These are phyloP conservation scores for Tenthredo scrophulariae DNA, from an alignment of 2,888 invertebrate genomes.

Conservation along the genomic window DNA sequence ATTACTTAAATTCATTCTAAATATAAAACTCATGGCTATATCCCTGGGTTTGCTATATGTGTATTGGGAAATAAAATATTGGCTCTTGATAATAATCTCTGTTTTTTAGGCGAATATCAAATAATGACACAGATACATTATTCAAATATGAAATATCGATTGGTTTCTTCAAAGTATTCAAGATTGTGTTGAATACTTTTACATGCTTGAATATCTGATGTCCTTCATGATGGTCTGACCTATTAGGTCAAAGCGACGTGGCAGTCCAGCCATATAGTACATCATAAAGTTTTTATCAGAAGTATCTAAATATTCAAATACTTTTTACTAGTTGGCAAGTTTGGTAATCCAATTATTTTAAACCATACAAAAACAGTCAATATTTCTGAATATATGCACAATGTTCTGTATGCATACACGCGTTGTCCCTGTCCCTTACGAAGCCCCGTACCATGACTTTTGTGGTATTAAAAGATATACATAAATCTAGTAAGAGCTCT, in stretches of 20 bases:
- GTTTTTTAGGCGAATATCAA: neutral
- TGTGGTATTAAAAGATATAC: neutral
- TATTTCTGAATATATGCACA: neutral
- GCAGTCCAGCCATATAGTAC: neutral
- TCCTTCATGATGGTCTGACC: neutral
- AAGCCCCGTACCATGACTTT: neutral
- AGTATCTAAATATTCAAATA: neutral
- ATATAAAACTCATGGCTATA: neutral
- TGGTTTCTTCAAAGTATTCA: neutral
- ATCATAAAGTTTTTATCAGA: neutral
- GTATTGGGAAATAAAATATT: neutral
- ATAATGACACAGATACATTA: conserved; percentile 18
- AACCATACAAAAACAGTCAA: neutral
- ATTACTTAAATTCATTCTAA: neutral
- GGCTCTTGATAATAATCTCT: neutral
- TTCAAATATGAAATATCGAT: conserved; percentile 23
- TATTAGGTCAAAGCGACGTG: neutral
- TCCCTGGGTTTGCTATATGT: neutral
- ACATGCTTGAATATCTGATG: conserved; percentile 24
- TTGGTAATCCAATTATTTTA: neutral
- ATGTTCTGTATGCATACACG: neutral
- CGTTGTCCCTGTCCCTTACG: neutral
- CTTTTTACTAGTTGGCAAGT: neutral
- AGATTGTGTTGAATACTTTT: conserved; percentile 31
- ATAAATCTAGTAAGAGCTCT: neutral